Conservation (phyloP, 1,140 invertebrate genomes). For the Panulirus ornatus region DNA sequence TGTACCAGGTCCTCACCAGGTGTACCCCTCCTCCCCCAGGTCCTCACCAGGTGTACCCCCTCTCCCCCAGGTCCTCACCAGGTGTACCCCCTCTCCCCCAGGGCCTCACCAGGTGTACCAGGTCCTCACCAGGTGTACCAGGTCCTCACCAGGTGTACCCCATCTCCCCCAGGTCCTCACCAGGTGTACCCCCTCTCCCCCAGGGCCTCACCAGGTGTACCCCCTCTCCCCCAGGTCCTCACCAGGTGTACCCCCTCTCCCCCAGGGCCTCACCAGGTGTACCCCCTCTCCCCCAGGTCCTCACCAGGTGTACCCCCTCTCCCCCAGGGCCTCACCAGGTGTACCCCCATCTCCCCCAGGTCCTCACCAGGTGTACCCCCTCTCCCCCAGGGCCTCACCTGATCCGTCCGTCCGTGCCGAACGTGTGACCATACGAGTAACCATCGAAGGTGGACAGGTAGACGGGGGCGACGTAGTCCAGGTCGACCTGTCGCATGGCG, state of each 20-base stretch:
- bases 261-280: no score
- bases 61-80: no score
- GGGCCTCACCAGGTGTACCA: background rate
- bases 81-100: background rate
- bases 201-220: background rate
- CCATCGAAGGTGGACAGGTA: conserved; percentile 36
- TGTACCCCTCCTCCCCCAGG: background rate
- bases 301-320: conserved; percentile 24
- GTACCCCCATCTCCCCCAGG: background rate
- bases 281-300: background rate
- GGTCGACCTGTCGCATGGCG: background rate
- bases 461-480: background rate
- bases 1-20: background rate
- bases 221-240: background rate
- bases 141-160: background rate
- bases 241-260: background rate
- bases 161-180: background rate
- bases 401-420: background rate
- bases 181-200: background rate
- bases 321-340: background rate
- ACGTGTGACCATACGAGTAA: background rate
- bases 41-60: background rate
- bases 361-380: background rate
- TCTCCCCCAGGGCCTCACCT: background rate
- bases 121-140: no score